Conservation (phyloP, 1,140 invertebrate species). For the Pseudomyrmex concolor region DNA sequence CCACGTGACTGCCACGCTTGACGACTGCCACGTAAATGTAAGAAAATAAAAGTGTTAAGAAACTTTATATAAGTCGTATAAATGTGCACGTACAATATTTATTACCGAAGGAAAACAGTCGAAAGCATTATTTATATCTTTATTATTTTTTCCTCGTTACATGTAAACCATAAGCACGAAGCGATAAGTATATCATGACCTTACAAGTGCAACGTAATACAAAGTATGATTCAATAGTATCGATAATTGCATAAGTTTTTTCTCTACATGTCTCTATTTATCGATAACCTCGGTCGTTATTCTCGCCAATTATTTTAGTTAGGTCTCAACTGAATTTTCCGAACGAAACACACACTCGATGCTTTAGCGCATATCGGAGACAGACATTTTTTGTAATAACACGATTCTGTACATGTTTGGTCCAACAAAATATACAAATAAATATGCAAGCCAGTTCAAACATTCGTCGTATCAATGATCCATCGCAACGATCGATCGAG, state of each 20-base stretch:
- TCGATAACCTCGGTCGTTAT: too few species aligned
- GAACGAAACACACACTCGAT: not conserved
- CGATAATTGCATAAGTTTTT: slow-evolving; percentile 70
- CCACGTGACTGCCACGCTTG: not conserved
- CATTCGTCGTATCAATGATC: slow-evolving; percentile 15
- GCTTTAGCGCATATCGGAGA: not conserved
- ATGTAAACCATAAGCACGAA: slow-evolving; percentile 2
- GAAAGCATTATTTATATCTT: slow-evolving; percentile 44
- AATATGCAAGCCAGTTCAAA: slow-evolving; percentile 35
- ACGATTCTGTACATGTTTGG: slow-evolving; percentile 47
- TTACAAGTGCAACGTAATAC: slow-evolving; percentile 40
- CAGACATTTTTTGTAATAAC: slow-evolving; percentile 40
- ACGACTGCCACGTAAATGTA: slow-evolving; percentile 5
- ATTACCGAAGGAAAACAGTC: slow-evolving; percentile 8
- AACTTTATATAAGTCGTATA: slow-evolving; percentile 4
- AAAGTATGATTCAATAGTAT: slow-evolving; percentile 69
- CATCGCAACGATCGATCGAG: slow-evolving; percentile 21
- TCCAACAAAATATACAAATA: slow-evolving; percentile 54
- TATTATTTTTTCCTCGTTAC: slow-evolving; percentile 44
- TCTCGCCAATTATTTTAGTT: too few species aligned
- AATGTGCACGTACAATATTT: not conserved
- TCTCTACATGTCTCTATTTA: not conserved
- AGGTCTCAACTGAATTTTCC: too few species aligned
- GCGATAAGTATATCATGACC: slow-evolving; percentile 58
- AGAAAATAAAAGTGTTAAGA: slow-evolving; percentile 7